These are phyloP conservation scores for Eulacestoma nigropectus DNA, from an alignment of 2,113 vertebrate genomes.

Conservation along the genomic window DNA sequence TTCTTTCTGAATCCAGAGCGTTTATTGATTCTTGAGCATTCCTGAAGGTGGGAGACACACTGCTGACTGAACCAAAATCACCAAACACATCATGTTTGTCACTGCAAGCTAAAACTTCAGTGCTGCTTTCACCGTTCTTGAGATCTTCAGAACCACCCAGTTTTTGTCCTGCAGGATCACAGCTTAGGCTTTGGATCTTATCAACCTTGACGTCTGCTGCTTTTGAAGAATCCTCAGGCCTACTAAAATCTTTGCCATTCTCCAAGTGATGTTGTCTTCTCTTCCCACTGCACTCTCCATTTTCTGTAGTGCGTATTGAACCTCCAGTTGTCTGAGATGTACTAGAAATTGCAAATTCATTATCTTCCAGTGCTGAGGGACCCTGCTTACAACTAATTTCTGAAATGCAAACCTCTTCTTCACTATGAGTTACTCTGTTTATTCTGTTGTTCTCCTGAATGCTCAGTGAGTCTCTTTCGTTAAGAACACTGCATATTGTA, in stretches of 20 bases:
- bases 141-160: slow-evolving; percentile 25
- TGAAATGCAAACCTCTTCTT: slow-evolving; percentile 54
- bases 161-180: slow-evolving; percentile 42
- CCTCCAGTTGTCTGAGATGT: slow-evolving; percentile 35
- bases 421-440: slow-evolving; percentile 56
- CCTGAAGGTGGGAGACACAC: slow-evolving; percentile 46
- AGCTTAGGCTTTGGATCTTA: slow-evolving; percentile 15
- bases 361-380: slow-evolving; percentile 53
- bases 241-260: slow-evolving; percentile 32
- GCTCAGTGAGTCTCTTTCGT: slow-evolving; percentile 42
- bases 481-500: slow-evolving; percentile 37
- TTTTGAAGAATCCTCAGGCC: slow-evolving; percentile 20
- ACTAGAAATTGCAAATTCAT: slow-evolving; percentile 50
- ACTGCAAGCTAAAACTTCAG: slow-evolving; percentile 60
- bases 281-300: slow-evolving; percentile 16
- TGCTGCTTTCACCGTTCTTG: slow-evolving; percentile 50
- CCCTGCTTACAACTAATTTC: slow-evolving; percentile 35
- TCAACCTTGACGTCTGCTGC: slow-evolving; percentile 12
- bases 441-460: slow-evolving; percentile 67
- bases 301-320: slow-evolving; percentile 58
- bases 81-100: slow-evolving; percentile 70
- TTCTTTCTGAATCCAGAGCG: slow-evolving; percentile 54
- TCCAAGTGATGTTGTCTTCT: slow-evolving; percentile 1
- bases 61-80: slow-evolving; percentile 82
- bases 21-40: slow-evolving; percentile 48